Conservation (phyloP, 1,140 invertebrate species). For the Apis dorsata region DNA sequence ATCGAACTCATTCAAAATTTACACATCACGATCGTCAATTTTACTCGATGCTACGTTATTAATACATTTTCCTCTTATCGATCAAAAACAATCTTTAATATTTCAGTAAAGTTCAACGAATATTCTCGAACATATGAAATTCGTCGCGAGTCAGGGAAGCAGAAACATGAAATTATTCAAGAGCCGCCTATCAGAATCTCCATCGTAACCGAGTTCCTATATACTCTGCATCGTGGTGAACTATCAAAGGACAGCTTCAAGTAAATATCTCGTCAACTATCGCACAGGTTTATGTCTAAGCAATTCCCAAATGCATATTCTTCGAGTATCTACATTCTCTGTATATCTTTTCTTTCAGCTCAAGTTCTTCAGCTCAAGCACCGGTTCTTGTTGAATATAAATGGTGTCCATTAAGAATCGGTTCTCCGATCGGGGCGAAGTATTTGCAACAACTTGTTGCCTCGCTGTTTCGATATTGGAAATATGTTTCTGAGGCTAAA, state of each 20-base stretch:
- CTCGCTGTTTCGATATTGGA: background rate
- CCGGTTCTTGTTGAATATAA: background rate
- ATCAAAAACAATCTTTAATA: background rate
- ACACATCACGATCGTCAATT: background rate
- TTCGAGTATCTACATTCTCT: background rate
- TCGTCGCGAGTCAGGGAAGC: background rate
- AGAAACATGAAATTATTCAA: constrained; percentile 14
- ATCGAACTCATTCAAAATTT: background rate
- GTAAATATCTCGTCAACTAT: background rate
- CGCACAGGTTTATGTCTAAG: background rate
- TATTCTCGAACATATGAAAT: background rate
- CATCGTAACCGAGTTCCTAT: background rate
- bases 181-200: constrained; percentile 6
- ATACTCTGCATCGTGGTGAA: background rate
- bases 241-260: constrained; percentile 18
- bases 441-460: background rate
- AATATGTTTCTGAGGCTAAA: background rate
- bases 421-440: background rate
- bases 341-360: background rate
- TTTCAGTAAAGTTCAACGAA: background rate
- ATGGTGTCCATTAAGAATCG: background rate
- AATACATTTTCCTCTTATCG: background rate
- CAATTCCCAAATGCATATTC: background rate
- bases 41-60: background rate
- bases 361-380: too few relatives aligned